Percentiles rank a stretch among this genome's conserved stretches.
These are phyloP conservation scores for Leptopilina drosophilae DNA, from an alignment of 2,888 invertebrate species.

Conservation along the genomic window DNA sequence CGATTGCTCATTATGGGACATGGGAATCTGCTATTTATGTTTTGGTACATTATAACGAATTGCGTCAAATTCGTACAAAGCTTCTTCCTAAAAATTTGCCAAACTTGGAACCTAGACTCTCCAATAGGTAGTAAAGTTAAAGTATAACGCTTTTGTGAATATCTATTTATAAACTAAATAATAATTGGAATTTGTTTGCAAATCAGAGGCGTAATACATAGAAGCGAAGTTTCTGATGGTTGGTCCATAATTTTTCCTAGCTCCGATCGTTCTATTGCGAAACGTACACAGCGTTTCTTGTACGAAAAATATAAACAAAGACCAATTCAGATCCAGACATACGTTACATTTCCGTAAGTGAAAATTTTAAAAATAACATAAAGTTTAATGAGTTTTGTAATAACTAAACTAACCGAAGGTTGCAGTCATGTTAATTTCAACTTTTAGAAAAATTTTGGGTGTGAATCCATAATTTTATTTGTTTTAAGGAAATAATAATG, in stretches of 20 bases:
- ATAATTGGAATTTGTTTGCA: conserved; percentile 46
- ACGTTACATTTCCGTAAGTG: conserved; percentile 79
- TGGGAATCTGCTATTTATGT: conserved; percentile 93
- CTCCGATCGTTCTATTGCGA: conserved; percentile 88
- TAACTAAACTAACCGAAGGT: too few species aligned
- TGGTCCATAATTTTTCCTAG: conserved; percentile 91
- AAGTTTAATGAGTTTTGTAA: too few species aligned
- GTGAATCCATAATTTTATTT: too few species aligned
- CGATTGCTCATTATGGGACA: conserved; percentile 88
- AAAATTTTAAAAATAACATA: too few species aligned
- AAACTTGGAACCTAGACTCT: conserved; percentile 81
- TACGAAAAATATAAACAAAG: conserved; percentile 83
- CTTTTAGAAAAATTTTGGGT: too few species aligned
- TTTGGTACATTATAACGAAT: conserved; percentile 82
- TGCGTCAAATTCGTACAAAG: conserved; percentile 82
- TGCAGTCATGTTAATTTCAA: too few species aligned
- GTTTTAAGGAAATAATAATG: too few species aligned
- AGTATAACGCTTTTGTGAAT: not conserved
- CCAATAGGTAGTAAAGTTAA: conserved; percentile 76
- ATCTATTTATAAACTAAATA: not conserved
- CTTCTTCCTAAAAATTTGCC: conserved; percentile 84
- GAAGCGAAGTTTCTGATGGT: conserved; percentile 70
- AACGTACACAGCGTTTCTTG: conserved; percentile 88
- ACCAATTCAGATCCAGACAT: conserved; percentile 89
- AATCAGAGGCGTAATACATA: conserved; percentile 79